Evolutionary conservation across 2,113 vertebrate species (phyloP), one percentile per base, ranked within the genome.

Genomic region (Solea senegalensis): DNA sequence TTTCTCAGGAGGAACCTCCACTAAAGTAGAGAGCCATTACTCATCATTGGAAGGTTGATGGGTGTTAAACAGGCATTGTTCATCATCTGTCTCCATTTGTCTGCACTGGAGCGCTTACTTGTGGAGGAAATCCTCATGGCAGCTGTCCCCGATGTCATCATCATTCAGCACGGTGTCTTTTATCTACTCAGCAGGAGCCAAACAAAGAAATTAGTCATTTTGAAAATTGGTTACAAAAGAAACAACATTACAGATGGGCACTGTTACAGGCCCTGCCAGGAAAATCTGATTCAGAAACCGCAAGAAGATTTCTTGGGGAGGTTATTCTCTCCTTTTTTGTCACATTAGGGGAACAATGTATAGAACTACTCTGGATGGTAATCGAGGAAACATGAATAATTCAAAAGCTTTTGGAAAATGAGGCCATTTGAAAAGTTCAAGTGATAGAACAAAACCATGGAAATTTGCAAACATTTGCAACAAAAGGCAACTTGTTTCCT

Each of bases 131-230:
- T 96, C 96, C 94, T 97, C 96, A 45, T 96, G 96, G 90, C 96
- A 98, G 88, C 96, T 98, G 90, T 99, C 98, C 58, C 97, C 98
- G 76, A 99, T 98, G 90, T 99, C 97, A 89, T 99, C 97, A 85
- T 99, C 97, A 87, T 95, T 97, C 80, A 94, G 81, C 77, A 94
- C 84, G 0, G 97, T 99, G 85, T 97, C 96, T 89, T 94, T 93
- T 90, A 98, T 96, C 97, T 98, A 80, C 86, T 91, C 74, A 28
- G 51, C 55, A 40, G 73, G 77, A 77, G 74, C 0, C 28, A 78
- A 78, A 83, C 58, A 83, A 45, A 75, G 72, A 41, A 77, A 76
- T 52, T 27, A 76, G 68, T 76, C 49, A 66, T 52, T 69, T 79
- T 43, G 6, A 61, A 63, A 65, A 76, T 16, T 46, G 48, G 49